Base-by-base conservation (phyloP, 2,888 invertebrate genomes). In the Patella caerulea region DNA sequence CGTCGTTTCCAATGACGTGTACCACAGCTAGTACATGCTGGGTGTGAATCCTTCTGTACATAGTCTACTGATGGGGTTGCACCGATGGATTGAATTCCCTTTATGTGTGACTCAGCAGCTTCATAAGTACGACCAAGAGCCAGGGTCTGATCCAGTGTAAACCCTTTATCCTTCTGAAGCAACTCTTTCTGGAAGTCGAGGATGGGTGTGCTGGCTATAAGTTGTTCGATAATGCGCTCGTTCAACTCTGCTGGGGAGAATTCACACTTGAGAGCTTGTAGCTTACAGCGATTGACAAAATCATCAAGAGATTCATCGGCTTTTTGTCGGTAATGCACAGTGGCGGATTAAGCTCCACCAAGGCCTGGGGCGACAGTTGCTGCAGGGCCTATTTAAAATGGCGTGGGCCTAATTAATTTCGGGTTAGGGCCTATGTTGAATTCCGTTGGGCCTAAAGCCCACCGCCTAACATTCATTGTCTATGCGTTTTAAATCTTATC, bases 211-310 rank as follows among this genome's bases (percentile, higher is more conserved):
- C 65, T 65, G n/a, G 7, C n/a, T 17, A 65, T 65, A 65, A 65
- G 14, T 11, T 19, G 65, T n/a, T 65, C 65, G 11, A n/a, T n/a
- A n/a, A 65, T 65, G n/a, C 65, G n/a, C 4, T n/a, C 65, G 17
- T 24, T 65, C 24, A 65, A 65, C 17, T 65, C 65, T n/a, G n/a
- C 19, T 65, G 65, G 12, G 7, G 65, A 9, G 19, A 65, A 65
- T n/a, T 65, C 65, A 3, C 65, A n/a, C 65, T 65, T 65, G 17
- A 65, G 65, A 11, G 65, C 65, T 65, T 65, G 65, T 19, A 65
- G 65, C 11, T n/a, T 65, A 19, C 65, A 65, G n/a, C n/a, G n/a
- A 65, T 65, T 65, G 14, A 65, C n/a, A n/a, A n/a, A 65, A 24
- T 65, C 65, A 65, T 65, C 65, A 19, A 65, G 24, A 14, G n/a